Conservation (phyloP, 2,888 invertebrate species). For the Microctonus hyperodae region DNA sequence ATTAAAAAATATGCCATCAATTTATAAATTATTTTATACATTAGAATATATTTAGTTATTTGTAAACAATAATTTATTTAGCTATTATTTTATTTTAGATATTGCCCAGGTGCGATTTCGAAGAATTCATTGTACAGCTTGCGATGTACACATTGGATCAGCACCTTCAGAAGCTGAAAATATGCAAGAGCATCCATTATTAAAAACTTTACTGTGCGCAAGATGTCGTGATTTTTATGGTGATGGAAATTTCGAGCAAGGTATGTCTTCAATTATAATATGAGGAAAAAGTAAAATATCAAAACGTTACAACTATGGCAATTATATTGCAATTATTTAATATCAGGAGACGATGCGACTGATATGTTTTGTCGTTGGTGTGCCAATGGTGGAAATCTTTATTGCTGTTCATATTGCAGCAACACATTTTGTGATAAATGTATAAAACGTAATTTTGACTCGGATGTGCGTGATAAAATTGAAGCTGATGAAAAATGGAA, state of each 20-base stretch:
- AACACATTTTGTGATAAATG: conserved; percentile 71
- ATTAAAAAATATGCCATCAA: not conserved
- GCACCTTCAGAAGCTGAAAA: conserved; percentile 70
- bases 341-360: conserved; percentile 76
- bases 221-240: conserved; percentile 80
- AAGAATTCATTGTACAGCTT: conserved; percentile 77
- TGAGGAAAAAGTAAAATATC: not conserved
- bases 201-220: conserved; percentile 76
- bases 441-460: conserved; percentile 75
- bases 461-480: conserved; percentile 72
- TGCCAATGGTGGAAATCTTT: conserved; percentile 80
- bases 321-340: conserved; percentile 5
- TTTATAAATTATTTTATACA: conserved; percentile 13
- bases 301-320: not conserved
- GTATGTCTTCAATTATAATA: conserved; percentile 39
- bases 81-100: conserved; percentile 62
- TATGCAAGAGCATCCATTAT: conserved; percentile 76
- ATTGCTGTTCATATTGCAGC: conserved; percentile 77
- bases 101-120: conserved; percentile 68
- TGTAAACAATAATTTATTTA: conserved; percentile 6
- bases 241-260: conserved; percentile 82
- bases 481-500: conserved; percentile 82
- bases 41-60: conserved; percentile 1
- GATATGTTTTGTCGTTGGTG: conserved; percentile 86
- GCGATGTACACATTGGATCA: conserved; percentile 78